These are phyloP conservation scores for Tachina grossa DNA, from an alignment of 2,888 invertebrate species.

Conservation along the genomic window DNA sequence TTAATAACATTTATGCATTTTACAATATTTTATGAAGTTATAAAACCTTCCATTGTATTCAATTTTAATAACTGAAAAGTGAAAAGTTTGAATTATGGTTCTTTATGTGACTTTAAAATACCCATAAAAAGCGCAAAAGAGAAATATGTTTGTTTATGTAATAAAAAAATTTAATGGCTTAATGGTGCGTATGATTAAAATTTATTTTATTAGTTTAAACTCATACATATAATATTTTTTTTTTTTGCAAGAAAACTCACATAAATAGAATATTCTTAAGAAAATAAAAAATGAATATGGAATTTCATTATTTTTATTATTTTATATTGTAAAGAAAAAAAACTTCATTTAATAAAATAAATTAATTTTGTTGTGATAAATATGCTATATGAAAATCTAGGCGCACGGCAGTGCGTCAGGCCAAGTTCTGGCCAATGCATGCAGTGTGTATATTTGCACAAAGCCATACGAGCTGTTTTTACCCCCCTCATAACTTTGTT, in stretches of 20 bases:
- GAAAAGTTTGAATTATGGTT: slow-evolving; percentile 5
- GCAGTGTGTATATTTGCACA: too few species aligned
- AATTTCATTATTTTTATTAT: too few species aligned
- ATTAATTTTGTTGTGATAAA: too few species aligned
- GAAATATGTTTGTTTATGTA: not conserved
- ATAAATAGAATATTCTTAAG: too few species aligned
- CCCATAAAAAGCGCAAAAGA: not conserved
- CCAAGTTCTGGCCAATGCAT: too few species aligned
- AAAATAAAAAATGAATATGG: too few species aligned
- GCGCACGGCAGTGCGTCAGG: too few species aligned
- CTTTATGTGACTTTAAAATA: not conserved
- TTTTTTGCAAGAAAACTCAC: not conserved
- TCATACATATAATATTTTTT: slow-evolving; percentile 6
- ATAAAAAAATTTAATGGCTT: not conserved
- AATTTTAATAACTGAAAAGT: slow-evolving; percentile 3
- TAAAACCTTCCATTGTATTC: not conserved
- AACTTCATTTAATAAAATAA: too few species aligned
- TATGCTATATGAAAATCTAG: too few species aligned
- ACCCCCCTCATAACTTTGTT: too few species aligned
- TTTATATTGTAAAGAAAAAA: too few species aligned
- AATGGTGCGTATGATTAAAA: slow-evolving; percentile 41
- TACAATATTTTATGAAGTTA: not conserved
- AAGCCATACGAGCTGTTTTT: too few species aligned
- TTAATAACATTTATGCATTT: not conserved
- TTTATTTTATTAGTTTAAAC: slow-evolving; percentile 8